Percentiles rank a stretch among this genome's conserved stretches.
These are phyloP conservation scores for Aphis craccivora DNA, from an alignment of 1,140 invertebrate species.

Conservation along the genomic window DNA sequence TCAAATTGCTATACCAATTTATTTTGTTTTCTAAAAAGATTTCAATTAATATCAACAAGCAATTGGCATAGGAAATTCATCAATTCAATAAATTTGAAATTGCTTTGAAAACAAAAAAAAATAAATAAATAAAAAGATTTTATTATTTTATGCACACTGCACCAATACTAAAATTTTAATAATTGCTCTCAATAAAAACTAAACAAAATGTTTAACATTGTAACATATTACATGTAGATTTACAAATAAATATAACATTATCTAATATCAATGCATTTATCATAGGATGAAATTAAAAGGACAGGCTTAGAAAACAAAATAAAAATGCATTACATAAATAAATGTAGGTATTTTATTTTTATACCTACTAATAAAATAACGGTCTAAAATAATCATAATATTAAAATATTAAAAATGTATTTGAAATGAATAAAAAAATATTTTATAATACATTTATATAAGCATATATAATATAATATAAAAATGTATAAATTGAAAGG, in stretches of 20 bases:
- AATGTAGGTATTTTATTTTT: neutral
- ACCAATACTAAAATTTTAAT: too few species aligned
- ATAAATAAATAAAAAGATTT: neutral
- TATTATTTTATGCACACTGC: too few species aligned
- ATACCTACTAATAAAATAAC: neutral
- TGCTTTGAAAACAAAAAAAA: neutral
- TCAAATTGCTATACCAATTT: neutral
- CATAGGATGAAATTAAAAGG: neutral
- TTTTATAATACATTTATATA: neutral
- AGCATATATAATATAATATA: neutral
- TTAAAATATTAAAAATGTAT: neutral
- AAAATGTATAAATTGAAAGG: neutral
- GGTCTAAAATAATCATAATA: neutral
- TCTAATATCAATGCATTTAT: neutral
- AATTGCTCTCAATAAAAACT: neutral
- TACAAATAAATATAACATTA: neutral
- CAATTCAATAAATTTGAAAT: neutral
- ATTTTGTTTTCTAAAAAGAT: neutral
- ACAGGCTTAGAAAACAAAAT: neutral
- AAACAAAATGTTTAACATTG: neutral
- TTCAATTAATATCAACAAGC: neutral
- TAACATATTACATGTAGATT: too few species aligned
- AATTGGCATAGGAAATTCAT: neutral
- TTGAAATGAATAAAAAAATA: neutral
- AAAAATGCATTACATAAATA: neutral